phyloP scores from a whole-genome alignment of 2,888 invertebrate species.

The Noctua janthe region DNA sequence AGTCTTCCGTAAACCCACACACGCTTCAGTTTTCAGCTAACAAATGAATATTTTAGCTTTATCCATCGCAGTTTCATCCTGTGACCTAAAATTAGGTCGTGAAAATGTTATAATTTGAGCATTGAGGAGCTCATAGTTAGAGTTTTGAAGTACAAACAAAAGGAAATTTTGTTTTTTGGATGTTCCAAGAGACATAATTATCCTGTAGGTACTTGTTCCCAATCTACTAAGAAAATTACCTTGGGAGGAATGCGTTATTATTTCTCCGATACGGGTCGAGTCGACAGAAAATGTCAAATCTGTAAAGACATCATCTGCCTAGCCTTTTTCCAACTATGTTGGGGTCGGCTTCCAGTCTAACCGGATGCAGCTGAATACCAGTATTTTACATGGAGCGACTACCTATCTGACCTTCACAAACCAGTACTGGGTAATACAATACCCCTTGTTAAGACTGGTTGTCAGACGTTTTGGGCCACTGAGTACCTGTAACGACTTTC shows the following conservation, averaged over 20 bases:
- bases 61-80: conserved; percentile 23
- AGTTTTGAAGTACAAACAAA: neutral
- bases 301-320: neutral
- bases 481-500: no score
- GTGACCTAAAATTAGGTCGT: conserved; percentile 28
- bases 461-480: no score
- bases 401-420: no score
- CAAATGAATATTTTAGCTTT: conserved; percentile 57
- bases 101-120: neutral
- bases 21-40: conserved; percentile 45
- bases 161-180: neutral
- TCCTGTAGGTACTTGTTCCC: neutral
- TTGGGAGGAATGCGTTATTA: neutral
- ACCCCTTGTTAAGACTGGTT: no score
- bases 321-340: no score
- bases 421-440: no score
- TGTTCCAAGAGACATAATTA: neutral
- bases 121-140: conserved; percentile 12
- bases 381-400: no score
- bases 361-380: no score
- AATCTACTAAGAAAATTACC: neutral
- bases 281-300: neutral
- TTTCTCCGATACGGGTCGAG: neutral
- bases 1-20: conserved; percentile 55
- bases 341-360: no score